phyloP scores from a whole-genome alignment of 2,113 vertebrate genomes.

The Pterocles burchelli region DNA sequence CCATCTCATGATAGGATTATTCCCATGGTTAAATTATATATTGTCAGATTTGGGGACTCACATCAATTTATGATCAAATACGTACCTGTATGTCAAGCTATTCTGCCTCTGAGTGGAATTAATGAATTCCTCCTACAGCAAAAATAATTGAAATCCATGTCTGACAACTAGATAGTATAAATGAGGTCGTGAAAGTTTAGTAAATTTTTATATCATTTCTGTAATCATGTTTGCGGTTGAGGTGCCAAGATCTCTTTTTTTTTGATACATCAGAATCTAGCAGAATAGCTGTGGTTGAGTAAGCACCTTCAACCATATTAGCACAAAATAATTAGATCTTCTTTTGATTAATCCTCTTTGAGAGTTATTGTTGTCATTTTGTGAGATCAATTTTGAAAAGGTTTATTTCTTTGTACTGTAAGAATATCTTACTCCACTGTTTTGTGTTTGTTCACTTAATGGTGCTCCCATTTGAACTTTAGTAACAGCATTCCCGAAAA shows the following conservation, averaged over 20 bases:
- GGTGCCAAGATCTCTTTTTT: neutral
- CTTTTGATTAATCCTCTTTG: neutral
- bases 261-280: neutral
- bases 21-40: neutral
- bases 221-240: neutral
- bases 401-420: neutral
- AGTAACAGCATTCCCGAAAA: neutral
- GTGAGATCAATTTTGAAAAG: neutral
- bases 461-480: neutral
- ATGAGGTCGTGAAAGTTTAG: neutral
- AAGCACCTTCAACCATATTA: neutral
- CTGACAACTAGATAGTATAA: neutral
- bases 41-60: neutral
- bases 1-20: neutral
- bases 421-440: neutral
- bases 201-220: constrained; percentile 18
- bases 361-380: neutral
- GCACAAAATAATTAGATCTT: neutral
- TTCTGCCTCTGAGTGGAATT: neutral
- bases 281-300: neutral
- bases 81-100: neutral
- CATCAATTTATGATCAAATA: neutral
- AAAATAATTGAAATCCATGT: constrained; percentile 13
- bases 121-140: constrained; percentile 15
- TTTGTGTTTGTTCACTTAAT: neutral